Conservation (phyloP, 1,140 invertebrate genomes). For the Nasonia giraulti region DNA sequence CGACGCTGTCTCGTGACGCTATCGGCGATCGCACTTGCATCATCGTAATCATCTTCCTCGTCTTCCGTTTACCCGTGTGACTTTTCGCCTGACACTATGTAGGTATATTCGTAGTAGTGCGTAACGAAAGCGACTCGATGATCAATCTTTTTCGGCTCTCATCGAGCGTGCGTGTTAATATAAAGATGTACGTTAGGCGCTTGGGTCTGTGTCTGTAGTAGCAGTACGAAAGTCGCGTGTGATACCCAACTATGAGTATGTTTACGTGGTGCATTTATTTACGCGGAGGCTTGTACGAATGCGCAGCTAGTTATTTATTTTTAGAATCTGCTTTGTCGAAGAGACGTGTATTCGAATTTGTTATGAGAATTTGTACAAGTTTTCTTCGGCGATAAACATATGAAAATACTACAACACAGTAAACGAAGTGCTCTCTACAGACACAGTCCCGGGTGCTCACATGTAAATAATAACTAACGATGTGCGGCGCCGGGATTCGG, state of each 20-base stretch:
- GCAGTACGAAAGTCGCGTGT: neutral
- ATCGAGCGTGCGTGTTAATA: too few relatives aligned
- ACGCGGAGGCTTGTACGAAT: neutral
- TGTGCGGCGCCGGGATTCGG: neutral
- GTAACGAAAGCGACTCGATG: neutral
- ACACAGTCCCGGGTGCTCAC: neutral
- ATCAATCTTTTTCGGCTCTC: conserved; percentile 9
- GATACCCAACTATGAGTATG: neutral
- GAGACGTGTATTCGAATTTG: neutral
- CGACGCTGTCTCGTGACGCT: conserved; percentile 6
- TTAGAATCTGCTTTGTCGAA: neutral
- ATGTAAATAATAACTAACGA: conserved; percentile 14
- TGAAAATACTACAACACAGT: neutral
- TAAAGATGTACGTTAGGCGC: neutral
- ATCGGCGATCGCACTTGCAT: conserved; percentile 47
- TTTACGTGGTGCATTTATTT: neutral
- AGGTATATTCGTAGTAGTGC: neutral
- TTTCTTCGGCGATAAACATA: neutral
- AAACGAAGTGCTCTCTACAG: neutral
- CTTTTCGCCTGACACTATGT: neutral
- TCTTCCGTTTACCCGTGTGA: conserved; percentile 2
- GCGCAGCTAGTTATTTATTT: neutral
- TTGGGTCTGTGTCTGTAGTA: neutral
- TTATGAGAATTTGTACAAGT: neutral
- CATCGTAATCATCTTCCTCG: conserved; percentile 21